Conservation (phyloP, 2,113 vertebrate species). For the Myotis lucifugus region DNA sequence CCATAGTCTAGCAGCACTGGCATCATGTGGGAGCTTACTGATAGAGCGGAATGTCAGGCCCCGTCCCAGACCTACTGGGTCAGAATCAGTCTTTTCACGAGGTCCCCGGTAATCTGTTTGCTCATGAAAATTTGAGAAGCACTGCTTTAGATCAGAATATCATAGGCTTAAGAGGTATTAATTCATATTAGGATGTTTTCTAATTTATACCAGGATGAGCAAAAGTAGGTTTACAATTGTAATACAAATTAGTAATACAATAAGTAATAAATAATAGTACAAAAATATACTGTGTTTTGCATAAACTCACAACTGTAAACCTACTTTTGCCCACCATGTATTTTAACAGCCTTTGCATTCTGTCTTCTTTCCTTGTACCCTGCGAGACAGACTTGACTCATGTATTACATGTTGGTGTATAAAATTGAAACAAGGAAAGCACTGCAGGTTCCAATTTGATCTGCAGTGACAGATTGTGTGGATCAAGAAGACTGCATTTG, state of each 20-base stretch:
- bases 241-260: background rate
- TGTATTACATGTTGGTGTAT: slow-evolving; percentile 9
- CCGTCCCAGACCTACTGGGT: background rate
- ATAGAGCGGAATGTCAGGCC: background rate
- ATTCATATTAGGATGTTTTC: background rate
- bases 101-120: background rate
- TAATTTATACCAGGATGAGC: background rate
- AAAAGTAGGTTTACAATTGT: background rate
- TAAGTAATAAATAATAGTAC: background rate
- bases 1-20: background rate
- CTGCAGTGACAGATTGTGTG: slow-evolving; percentile 68
- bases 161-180: background rate
- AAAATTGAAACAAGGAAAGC: slow-evolving; percentile 45
- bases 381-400: slow-evolving; percentile 26
- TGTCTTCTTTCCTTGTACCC: slow-evolving; percentile 19
- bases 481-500: slow-evolving; percentile 74
- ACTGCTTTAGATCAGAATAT: background rate
- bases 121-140: background rate
- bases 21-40: background rate
- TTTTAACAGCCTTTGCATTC: background rate
- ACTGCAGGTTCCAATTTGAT: slow-evolving; percentile 60
- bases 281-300: background rate
- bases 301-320: background rate
- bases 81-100: background rate
- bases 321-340: background rate